These are phyloP conservation scores for Chelonoidis abingdonii DNA, from an alignment of 2,113 vertebrate species.

Conservation along the genomic window DNA sequence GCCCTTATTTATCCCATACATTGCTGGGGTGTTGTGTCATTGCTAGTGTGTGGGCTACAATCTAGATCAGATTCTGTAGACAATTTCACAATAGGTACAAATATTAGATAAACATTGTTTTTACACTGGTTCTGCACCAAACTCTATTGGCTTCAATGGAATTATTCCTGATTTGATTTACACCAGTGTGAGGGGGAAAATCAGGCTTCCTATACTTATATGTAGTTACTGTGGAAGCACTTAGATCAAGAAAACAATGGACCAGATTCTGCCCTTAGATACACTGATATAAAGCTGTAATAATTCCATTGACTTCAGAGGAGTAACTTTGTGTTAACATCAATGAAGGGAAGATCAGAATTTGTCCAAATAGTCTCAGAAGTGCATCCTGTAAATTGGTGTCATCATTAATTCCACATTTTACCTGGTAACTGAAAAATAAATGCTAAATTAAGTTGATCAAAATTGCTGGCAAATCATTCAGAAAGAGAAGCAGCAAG, in stretches of 20 bases:
- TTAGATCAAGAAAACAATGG: not conserved
- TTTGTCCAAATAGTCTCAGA: not conserved
- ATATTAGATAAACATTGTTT: not conserved
- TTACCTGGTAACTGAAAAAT: not conserved
- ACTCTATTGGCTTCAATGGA: not conserved
- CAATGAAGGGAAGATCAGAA: not conserved
- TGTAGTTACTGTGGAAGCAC: not conserved
- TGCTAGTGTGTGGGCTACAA: not conserved
- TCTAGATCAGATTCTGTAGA: not conserved
- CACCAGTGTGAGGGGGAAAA: constrained; percentile 5
- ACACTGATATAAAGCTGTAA: not conserved
- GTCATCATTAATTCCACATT: not conserved
- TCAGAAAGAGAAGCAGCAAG: not conserved
- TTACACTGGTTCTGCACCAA: not conserved
- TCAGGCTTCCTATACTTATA: not conserved
- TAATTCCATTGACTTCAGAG: not conserved
- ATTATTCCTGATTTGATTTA: not conserved
- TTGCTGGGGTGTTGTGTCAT: no score
- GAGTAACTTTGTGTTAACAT: not conserved
- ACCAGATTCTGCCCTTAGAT: not conserved
- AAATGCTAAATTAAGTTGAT: constrained; percentile 10
- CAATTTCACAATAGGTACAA: not conserved
- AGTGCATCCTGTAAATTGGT: not conserved
- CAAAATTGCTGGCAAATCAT: not conserved
- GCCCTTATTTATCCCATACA: no score